phyloP scores from a whole-genome alignment of 2,113 vertebrate species.

The Mola mola region DNA sequence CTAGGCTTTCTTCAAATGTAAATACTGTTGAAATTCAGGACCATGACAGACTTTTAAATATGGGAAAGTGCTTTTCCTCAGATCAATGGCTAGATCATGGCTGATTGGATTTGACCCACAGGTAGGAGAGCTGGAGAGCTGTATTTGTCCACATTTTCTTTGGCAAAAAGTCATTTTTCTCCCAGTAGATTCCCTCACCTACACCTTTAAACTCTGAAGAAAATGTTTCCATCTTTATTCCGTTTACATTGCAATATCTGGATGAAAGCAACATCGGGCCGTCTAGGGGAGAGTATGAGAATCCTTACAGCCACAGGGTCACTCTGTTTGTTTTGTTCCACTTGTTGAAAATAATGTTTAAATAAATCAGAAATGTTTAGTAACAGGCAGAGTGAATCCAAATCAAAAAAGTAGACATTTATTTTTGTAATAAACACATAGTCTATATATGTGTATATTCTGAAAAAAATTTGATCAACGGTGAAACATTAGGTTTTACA shows the following conservation, averaged over 20 bases:
- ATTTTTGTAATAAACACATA: no score
- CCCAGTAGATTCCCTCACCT: no score
- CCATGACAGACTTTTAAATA: conserved; percentile 8
- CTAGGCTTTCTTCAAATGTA: conserved; percentile 1
- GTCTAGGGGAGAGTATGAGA: neutral
- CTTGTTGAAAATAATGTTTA: no score
- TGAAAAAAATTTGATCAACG: no score
- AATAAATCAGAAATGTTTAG: no score
- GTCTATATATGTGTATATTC: no score
- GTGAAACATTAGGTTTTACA: no score
- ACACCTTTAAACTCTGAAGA: no score
- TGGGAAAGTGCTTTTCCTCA: conserved; percentile 10
- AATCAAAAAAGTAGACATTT: no score
- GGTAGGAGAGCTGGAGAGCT: conserved; percentile 10
- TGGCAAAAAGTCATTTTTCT: neutral
- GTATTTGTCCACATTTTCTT: conserved; percentile 6
- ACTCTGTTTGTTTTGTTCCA: neutral
- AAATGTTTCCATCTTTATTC: conserved; percentile 65
- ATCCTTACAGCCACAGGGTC: neutral
- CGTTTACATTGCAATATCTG: conserved; percentile 43
- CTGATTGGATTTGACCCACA: conserved; percentile 14
- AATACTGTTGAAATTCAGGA: conserved; percentile 14
- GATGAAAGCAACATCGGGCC: conserved; percentile 37
- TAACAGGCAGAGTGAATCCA: no score
- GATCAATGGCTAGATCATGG: conserved; percentile 2